Evolutionary conservation across 2,888 invertebrate species (phyloP).

Genomic region (Gymnosoma rotundatum): DNA sequence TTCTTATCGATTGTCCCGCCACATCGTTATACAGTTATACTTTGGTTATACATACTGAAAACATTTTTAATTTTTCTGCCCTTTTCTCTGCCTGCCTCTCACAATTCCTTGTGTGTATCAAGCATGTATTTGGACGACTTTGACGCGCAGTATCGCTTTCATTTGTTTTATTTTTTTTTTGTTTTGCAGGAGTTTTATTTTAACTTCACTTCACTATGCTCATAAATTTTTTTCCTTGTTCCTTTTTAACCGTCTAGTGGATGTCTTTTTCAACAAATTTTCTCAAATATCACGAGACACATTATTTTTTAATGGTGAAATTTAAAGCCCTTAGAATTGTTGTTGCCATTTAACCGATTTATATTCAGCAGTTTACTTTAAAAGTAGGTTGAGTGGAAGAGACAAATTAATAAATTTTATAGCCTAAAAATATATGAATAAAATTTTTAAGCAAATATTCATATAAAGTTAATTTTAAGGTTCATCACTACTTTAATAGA

Average conservation of each 20-base stretch:
- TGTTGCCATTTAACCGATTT: no score
- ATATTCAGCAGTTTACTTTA: no score
- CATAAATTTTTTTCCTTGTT: not conserved
- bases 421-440: no score
- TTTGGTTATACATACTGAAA: constrained; percentile 64
- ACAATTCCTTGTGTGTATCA: not conserved
- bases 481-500: no score
- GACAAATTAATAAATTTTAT: no score
- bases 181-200: constrained; percentile 10
- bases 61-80: not conserved
- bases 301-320: not conserved
- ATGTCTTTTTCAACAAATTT: not conserved
- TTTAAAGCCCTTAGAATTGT: no score
- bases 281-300: constrained; percentile 45
- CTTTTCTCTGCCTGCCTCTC: constrained; percentile 12
- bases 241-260: constrained; percentile 10
- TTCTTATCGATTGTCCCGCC: constrained; percentile 70
- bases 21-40: constrained; percentile 56
- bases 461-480: no score
- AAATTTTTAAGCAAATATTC: no score
- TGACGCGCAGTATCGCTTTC: constrained; percentile 54
- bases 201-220: constrained; percentile 19
- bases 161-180: constrained; percentile 5
- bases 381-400: no score
- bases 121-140: constrained; percentile 49